Evolutionary conservation across 1,140 invertebrate species (phyloP), one percentile per base, ranked within the genome.

Genomic region (Drosophila burlai): DNA sequence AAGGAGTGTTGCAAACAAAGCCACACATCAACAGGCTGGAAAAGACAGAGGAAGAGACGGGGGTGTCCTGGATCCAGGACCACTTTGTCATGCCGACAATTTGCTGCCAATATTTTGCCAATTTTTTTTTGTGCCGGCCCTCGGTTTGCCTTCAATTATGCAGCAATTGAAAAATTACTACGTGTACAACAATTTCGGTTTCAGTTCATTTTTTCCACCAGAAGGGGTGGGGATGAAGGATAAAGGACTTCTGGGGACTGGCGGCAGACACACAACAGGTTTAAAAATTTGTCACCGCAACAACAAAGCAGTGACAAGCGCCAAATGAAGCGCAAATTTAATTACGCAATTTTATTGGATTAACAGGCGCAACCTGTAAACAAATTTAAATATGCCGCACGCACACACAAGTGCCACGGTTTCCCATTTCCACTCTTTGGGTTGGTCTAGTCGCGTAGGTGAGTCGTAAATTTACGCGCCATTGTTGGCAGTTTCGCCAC

Each of bases 131-230:
- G 52, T 15, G 8, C 24, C 34, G 15, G 54, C 24, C 36, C 24
- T 47, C 60, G 68, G 60, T 67, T 65, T 81, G 78, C 81, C 84
- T 90, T 81, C 84, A 90, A 89, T 89, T 89, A 89, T 92, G 86
- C 85, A 81, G 76, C 90, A 92, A 92, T 92, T 92, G 90, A 92
- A 92, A 92, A 92, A 92, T 92, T 92, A 92, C 90, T 86, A 87
- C 84, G 85, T 89, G 84, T 76, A 74, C 77, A 81, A 61, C 84
- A 55, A 85, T 92, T 89, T 79, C 61, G 50, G 77, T 54, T 60
- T 79, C 46, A 54, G 36, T 52, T 60, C 40, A 43, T 47, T 45
- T 64, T 73, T 78, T 67, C 64, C 16, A 18, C 1, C 18, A 6
- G 29, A 18, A 36, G 40, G 34, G 50, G 75, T 38, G 38, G 38